Percentiles rank a stretch among this genome's conserved stretches.
These are phyloP conservation scores for Alsophila aescularia DNA, from an alignment of 2,888 invertebrate genomes.

Conservation along the genomic window DNA sequence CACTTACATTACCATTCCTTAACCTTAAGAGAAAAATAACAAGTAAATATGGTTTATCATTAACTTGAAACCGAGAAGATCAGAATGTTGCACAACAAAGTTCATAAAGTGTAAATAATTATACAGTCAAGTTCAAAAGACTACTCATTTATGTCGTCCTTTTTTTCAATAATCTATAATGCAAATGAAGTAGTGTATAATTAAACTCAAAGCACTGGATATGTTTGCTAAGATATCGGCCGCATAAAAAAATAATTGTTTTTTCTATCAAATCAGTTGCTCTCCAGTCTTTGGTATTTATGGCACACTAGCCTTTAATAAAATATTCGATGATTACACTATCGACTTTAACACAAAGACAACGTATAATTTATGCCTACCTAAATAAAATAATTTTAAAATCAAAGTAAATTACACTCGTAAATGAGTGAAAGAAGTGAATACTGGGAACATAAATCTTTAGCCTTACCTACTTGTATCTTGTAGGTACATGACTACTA, in stretches of 20 bases:
- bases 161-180: neutral
- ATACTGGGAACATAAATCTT: conserved; percentile 26
- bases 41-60: too few relatives aligned
- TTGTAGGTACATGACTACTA: too few relatives aligned
- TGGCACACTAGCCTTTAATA: conserved; percentile 38
- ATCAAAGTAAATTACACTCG: neutral
- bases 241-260: neutral
- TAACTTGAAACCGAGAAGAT: too few relatives aligned
- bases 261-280: conserved; percentile 24
- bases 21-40: too few relatives aligned
- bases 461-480: conserved; percentile 7
- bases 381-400: too few relatives aligned
- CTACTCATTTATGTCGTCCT: neutral
- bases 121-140: too few relatives aligned
- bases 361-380: too few relatives aligned
- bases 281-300: conserved; percentile 59
- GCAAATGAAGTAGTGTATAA: neutral
- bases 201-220: conserved; percentile 6
- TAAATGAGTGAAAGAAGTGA: neutral
- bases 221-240: neutral
- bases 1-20: too few relatives aligned
- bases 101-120: too few relatives aligned
- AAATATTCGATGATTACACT: conserved; percentile 9
- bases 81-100: too few relatives aligned
- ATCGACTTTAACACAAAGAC: too few relatives aligned